These are phyloP conservation scores for Poeciliopsis occidentalis DNA, from an alignment of 2,113 vertebrate genomes.

Conservation along the genomic window DNA sequence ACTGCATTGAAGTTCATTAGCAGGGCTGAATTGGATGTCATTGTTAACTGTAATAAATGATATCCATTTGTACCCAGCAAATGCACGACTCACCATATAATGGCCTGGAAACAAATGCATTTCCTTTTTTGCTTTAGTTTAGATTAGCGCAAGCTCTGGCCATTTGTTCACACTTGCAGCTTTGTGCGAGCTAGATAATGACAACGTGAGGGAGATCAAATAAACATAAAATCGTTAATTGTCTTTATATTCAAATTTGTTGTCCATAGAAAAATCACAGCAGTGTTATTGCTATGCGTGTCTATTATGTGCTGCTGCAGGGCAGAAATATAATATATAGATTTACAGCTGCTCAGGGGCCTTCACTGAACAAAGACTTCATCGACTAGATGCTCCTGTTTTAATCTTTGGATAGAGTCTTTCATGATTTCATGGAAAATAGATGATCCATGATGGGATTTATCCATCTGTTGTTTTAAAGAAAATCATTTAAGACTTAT, in stretches of 20 bases:
- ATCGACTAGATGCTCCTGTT: slow-evolving; percentile 34
- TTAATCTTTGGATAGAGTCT: not conserved
- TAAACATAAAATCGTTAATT: slow-evolving; percentile 75
- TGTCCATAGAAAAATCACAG: slow-evolving; percentile 58
- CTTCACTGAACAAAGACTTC: slow-evolving; percentile 46
- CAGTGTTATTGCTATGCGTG: slow-evolving; percentile 56
- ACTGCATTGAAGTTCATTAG: slow-evolving; percentile 80
- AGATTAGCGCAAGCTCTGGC: slow-evolving; percentile 64
- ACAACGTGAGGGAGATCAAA: slow-evolving; percentile 71
- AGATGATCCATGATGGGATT: not conserved
- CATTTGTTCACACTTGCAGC: slow-evolving; percentile 65
- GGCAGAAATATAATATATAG: slow-evolving; percentile 35
- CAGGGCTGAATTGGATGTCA: slow-evolving; percentile 75
- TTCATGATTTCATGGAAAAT: not conserved
- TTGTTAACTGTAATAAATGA: slow-evolving; percentile 79
- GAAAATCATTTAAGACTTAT: not conserved
- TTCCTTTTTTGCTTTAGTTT: slow-evolving; percentile 67
- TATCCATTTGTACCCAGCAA: slow-evolving; percentile 66
- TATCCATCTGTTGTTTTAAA: not conserved
- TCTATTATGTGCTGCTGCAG: slow-evolving; percentile 36
- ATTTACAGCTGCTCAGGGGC: slow-evolving; percentile 60
- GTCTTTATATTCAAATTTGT: slow-evolving; percentile 75
- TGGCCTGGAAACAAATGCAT: slow-evolving; percentile 71
- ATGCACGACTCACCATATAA: slow-evolving; percentile 72
- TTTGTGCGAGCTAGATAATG: slow-evolving; percentile 66